Conservation (phyloP, 2,797 vertebrate genomes). For the Salarias fasciatus region DNA sequence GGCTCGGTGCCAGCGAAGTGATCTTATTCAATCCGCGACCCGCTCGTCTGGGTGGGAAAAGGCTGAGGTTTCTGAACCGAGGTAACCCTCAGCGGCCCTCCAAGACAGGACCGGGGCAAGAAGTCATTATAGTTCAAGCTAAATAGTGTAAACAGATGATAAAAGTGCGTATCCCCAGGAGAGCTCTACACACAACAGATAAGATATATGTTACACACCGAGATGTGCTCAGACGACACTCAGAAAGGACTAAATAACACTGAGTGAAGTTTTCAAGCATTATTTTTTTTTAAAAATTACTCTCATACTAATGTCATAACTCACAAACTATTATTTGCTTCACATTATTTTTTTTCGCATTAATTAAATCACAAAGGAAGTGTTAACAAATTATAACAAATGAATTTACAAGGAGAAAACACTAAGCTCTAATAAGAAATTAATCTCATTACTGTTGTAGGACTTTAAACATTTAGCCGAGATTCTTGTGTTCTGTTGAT, state of each 20-base stretch:
- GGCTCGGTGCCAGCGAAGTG: not conserved
- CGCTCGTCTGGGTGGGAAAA: not conserved
- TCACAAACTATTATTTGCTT: too few species aligned
- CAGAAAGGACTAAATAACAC: slow-evolving; percentile 28
- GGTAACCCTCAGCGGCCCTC: slow-evolving; percentile 50
- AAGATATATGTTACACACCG: slow-evolving; percentile 28
- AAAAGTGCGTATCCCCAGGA: slow-evolving; percentile 21
- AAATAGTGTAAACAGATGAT: slow-evolving; percentile 66
- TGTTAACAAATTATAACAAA: too few species aligned
- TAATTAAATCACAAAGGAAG: too few species aligned
- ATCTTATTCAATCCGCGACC: slow-evolving; percentile 2
- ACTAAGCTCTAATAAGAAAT: too few species aligned
- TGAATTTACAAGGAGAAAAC: too few species aligned
- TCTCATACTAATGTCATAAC: too few species aligned
- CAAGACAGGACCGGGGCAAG: too few species aligned
- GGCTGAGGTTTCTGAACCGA: slow-evolving; percentile 42
- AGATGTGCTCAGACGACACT: slow-evolving; percentile 4
- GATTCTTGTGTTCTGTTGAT: too few species aligned
- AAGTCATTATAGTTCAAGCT: slow-evolving; percentile 39
- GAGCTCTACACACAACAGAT: slow-evolving; percentile 48
- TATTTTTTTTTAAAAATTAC: slow-evolving; percentile 4
- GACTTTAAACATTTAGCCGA: too few species aligned
- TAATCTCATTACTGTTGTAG: too few species aligned
- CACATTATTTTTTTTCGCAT: too few species aligned
- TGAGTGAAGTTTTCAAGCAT: slow-evolving; percentile 24